Conservation (phyloP, 2,888 invertebrate genomes). For the Labia minor region DNA sequence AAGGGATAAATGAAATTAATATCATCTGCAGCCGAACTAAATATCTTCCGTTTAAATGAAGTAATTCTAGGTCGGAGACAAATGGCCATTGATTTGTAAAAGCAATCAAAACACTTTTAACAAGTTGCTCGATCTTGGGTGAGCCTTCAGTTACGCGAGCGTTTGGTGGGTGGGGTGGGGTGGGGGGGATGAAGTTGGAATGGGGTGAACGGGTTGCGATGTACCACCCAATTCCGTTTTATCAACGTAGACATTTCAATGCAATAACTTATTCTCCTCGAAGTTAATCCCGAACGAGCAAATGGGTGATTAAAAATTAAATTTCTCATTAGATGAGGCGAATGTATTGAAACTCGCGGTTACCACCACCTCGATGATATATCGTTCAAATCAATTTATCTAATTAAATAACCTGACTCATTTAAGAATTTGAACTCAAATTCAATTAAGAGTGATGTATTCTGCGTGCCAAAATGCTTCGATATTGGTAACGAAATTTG, state of each 20-base stretch:
- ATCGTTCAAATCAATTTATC: conserved; percentile 8
- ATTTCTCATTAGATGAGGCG: not conserved
- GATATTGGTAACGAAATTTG: too few species aligned
- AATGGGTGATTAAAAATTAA: conserved; percentile 1
- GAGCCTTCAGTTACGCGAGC: not conserved
- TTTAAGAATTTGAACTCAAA: not conserved
- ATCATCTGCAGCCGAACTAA: too few species aligned
- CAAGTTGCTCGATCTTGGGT: not conserved
- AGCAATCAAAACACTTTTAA: conserved; percentile 13
- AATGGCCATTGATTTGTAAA: conserved; percentile 4
- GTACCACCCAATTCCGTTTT: too few species aligned
- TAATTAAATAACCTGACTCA: conserved; percentile 3
- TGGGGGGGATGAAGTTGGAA: not conserved
- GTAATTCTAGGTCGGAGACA: not conserved
- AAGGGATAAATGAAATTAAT: too few species aligned
- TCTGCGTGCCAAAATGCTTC: not conserved
- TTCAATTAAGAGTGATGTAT: conserved; percentile 1
- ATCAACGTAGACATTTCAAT: not conserved
- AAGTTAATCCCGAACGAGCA: not conserved
- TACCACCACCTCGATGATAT: not conserved
- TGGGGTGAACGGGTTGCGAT: too few species aligned
- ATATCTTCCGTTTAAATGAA: too few species aligned
- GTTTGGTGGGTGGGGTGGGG: not conserved
- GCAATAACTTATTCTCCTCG: not conserved
- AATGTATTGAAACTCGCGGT: not conserved